Evolutionary conservation across 2,113 vertebrate species (phyloP).

Genomic region (Eubucco bourcierii): DNA sequence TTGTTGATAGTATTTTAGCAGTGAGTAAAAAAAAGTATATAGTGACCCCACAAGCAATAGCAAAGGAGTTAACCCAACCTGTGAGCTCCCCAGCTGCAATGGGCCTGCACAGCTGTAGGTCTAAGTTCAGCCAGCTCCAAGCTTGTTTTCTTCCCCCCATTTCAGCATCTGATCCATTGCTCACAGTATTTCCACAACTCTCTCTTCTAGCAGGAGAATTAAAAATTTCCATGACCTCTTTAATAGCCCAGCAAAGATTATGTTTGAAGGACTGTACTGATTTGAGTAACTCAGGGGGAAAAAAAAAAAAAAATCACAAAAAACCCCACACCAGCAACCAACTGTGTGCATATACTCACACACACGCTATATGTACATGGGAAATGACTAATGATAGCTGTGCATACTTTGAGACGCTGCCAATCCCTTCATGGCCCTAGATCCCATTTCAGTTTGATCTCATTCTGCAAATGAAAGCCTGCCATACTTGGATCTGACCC

Average conservation of each 20-base stretch:
- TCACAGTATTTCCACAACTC: background rate
- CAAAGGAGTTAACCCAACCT: background rate
- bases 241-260: background rate
- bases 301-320: too few species aligned
- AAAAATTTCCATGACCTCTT: background rate
- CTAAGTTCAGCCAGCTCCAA: background rate
- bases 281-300: background rate
- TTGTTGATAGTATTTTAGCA: background rate
- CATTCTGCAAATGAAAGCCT: background rate
- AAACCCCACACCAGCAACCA: too few species aligned
- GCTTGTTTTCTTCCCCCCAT: background rate
- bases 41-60: background rate
- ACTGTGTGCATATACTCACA: background rate
- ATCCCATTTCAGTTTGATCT: constrained; percentile 41
- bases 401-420: constrained; percentile 45
- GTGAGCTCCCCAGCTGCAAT: accelerated
- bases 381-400: constrained; percentile 54
- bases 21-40: background rate
- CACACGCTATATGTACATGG: background rate
- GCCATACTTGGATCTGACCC: background rate
- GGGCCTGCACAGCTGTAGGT: background rate
- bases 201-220: background rate
- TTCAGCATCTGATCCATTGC: background rate
- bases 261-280: background rate
- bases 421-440: background rate